Evolutionary conservation across 2,888 invertebrate genomes (phyloP).

Genomic region (Thera obeliscata): DNA sequence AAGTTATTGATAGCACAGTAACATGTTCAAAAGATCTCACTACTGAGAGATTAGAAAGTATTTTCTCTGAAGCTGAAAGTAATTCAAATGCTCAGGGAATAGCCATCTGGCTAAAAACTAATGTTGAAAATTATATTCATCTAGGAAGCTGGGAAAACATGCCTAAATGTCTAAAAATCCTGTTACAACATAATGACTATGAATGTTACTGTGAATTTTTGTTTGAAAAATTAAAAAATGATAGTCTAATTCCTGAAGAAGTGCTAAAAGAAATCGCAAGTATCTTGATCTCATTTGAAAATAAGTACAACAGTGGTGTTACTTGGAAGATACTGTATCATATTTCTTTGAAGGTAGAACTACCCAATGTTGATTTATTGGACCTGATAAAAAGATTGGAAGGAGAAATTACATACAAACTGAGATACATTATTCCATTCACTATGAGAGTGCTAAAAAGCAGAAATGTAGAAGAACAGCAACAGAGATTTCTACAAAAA

Average conservation of each 20-base stretch:
- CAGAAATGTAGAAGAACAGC: slow-evolving; percentile 36
- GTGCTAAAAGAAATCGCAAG: slow-evolving; percentile 49
- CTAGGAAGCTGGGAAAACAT: slow-evolving; percentile 54
- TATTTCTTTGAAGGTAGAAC: slow-evolving; percentile 54
- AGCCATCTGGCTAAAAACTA: slow-evolving; percentile 60
- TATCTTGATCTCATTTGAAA: slow-evolving; percentile 52
- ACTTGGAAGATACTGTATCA: slow-evolving; percentile 67
- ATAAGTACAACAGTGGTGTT: slow-evolving; percentile 50
- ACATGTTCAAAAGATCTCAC: slow-evolving; percentile 1
- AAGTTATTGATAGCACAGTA: slow-evolving; percentile 55
- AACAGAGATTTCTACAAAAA: slow-evolving; percentile 50
- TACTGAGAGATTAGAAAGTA: slow-evolving; percentile 46
- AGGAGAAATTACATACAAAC: slow-evolving; percentile 52
- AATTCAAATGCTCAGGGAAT: slow-evolving; percentile 58
- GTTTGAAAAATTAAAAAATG: slow-evolving; percentile 52
- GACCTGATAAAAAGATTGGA: slow-evolving; percentile 45
- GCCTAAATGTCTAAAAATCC: slow-evolving; percentile 48
- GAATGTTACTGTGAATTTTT: slow-evolving; percentile 59
- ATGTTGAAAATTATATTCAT: slow-evolving; percentile 53
- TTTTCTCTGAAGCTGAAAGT: slow-evolving; percentile 50
- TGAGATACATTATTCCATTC: slow-evolving; percentile 67
- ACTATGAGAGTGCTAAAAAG: slow-evolving; percentile 52
- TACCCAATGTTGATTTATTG: slow-evolving; percentile 44
- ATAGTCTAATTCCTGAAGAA: slow-evolving; percentile 42
- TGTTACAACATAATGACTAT: slow-evolving; percentile 56